These are phyloP conservation scores for Psammodynastes pulverulentus DNA, from an alignment of 2,113 vertebrate genomes.

Conservation along the genomic window DNA sequence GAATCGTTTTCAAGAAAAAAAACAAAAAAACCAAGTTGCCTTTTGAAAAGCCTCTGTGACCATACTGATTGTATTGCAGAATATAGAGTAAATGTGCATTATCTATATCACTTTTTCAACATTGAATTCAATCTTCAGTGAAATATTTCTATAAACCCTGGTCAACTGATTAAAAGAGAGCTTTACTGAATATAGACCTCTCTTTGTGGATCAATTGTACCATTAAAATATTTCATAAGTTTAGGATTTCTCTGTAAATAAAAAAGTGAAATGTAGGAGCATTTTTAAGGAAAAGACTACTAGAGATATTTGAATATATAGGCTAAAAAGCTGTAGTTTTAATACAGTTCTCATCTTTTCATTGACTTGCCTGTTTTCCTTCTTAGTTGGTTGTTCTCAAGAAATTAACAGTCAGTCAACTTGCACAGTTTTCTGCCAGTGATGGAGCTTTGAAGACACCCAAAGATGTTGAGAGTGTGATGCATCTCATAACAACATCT, in stretches of 20 bases:
- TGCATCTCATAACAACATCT: neutral
- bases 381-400: neutral
- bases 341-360: neutral
- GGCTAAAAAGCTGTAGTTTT: neutral
- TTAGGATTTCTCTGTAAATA: neutral
- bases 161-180: neutral
- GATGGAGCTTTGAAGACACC: neutral
- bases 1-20: neutral
- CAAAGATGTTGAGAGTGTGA: neutral
- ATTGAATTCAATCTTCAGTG: neutral
- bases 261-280: neutral
- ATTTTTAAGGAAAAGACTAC: neutral
- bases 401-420: constrained; percentile 21
- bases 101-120: neutral
- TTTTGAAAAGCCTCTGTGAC: neutral
- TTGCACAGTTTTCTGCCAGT: constrained; percentile 17
- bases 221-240: neutral
- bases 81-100: neutral
- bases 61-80: neutral
- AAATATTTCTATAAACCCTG: neutral
- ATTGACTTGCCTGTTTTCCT: neutral
- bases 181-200: neutral
- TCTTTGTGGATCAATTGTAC: neutral
- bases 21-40: neutral
- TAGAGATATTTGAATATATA: neutral